A percentile compares a stretch with the other conserved stretches of the same genome.
Evolutionary conservation across 1,140 invertebrate species (phyloP).

Genomic region (Saccostrea glomerata): DNA sequence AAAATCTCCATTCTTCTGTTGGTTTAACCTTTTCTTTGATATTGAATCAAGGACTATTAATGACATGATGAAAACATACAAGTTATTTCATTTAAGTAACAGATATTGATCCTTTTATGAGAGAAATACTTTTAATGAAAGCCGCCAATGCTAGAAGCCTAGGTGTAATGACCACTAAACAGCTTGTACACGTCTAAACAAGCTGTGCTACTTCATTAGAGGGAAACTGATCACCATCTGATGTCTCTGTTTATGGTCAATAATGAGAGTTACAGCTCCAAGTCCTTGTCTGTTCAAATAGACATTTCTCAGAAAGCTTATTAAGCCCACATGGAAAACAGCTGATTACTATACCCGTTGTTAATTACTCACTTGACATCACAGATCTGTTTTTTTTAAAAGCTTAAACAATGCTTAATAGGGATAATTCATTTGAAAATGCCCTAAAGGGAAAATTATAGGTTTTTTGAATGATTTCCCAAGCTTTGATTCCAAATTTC

Average conservation of each 20-base stretch:
- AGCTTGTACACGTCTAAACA: background rate
- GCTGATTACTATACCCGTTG: background rate
- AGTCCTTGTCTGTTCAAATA: background rate
- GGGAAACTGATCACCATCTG: background rate
- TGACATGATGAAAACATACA: too few species aligned
- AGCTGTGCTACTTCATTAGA: slow-evolving; percentile 27
- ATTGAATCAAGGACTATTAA: too few species aligned
- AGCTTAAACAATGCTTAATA: background rate
- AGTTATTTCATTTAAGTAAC: background rate
- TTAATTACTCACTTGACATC: background rate
- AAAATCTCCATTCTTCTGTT: too few species aligned
- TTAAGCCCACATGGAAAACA: background rate
- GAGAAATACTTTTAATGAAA: background rate
- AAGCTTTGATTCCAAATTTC: background rate
- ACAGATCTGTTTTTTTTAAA: background rate
- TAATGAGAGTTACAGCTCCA: background rate
- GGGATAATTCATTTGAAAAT: background rate
- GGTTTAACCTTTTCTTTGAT: too few species aligned
- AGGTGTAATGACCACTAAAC: background rate
- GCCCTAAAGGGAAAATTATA: background rate
- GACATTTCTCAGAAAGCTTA: background rate
- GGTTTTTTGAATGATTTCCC: background rate
- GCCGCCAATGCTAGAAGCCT: background rate
- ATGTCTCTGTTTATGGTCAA: background rate
- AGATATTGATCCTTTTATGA: background rate